These are phyloP conservation scores for Luperina testacea DNA, from an alignment of 2,888 invertebrate genomes.

Conservation along the genomic window DNA sequence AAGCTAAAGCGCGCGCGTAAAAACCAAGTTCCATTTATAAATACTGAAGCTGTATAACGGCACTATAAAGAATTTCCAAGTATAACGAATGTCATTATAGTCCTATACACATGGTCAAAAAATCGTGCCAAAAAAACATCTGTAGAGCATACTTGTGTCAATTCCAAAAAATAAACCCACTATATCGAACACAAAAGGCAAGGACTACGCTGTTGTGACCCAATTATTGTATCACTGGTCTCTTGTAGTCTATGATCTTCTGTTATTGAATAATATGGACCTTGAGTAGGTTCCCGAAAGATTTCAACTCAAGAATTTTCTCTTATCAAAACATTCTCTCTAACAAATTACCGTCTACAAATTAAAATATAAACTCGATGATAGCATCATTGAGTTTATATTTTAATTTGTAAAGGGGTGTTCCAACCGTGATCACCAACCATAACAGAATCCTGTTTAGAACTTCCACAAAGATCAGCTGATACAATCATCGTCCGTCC, in stretches of 20 bases:
- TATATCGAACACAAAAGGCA: slow-evolving; percentile 17
- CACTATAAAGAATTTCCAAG: not conserved
- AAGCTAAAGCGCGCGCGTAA: not conserved
- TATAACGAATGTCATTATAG: not conserved
- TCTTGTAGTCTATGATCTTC: not conserved
- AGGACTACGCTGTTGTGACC: not conserved
- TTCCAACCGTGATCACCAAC: slow-evolving; percentile 29
- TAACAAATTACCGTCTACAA: not conserved
- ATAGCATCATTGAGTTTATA: not conserved
- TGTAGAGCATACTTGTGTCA: slow-evolving; percentile 12
- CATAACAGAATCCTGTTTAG: slow-evolving; percentile 42
- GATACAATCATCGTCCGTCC: slow-evolving; percentile 61
- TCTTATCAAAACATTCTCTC: not conserved
- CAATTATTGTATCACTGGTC: not conserved
- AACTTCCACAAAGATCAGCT: slow-evolving; percentile 62
- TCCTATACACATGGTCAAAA: not conserved
- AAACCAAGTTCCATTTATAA: not conserved
- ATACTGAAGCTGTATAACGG: not conserved
- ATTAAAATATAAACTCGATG: not conserved
- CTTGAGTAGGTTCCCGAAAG: not conserved
- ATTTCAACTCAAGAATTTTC: not conserved
- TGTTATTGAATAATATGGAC: not conserved
- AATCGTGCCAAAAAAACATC: slow-evolving; percentile 15
- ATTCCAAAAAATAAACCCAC: slow-evolving; percentile 14
- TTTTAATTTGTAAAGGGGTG: not conserved